Base-by-base conservation (phyloP, 2,888 invertebrate species). In the Mallateleia sp. region DNA sequence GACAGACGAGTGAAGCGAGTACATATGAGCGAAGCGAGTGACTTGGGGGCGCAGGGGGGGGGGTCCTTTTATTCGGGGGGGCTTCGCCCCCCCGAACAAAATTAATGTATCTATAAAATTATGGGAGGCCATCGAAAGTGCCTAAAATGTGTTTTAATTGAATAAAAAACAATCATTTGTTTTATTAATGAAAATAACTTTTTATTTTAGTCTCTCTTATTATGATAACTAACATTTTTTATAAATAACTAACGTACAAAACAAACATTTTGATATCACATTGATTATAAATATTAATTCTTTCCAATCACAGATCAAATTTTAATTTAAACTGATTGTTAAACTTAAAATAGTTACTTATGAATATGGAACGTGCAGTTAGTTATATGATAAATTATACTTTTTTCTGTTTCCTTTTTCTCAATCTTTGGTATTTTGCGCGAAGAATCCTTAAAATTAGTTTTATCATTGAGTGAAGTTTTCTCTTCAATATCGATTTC, bases 351-450 rank as follows among this genome's bases (percentile, higher is more conserved):
- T 38, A 38, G 38, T 38, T 38, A 38, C 38, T 58, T 58, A 58
- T 58, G 32, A 32, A 58, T 58, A 58, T 58, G 58, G 58, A 58
- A 58, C 28, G 18, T 18, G 32, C 58, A 58, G 58, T 58, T 58
- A 32, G n/a, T 58, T 32, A 58, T 28, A 58, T 58, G 15, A 58
- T 32, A 58, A 58, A 11, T 58, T 58, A 58, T 32, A 58, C 34
- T n/a, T 20, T 60, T 60, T 60, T 60, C 60, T 60, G 60, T 60
- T 60, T 34, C 60, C 34, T 60, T 32, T 60, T 34, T 60, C 22
- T 58, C 60, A 60, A 60, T 38, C 14, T 60, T 60, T 60, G 60
- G 60, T 60, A 18, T 60, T 60, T 60, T 60, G 56, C 34, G 60
- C 32, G 60, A 34, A 18, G 60, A 34, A 18, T 60, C 32, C 38